A percentile compares a stretch with the other conserved stretches of the same genome.
phyloP scores from a whole-genome alignment of 1,140 invertebrate species.

The Tigriopus japonicus region DNA sequence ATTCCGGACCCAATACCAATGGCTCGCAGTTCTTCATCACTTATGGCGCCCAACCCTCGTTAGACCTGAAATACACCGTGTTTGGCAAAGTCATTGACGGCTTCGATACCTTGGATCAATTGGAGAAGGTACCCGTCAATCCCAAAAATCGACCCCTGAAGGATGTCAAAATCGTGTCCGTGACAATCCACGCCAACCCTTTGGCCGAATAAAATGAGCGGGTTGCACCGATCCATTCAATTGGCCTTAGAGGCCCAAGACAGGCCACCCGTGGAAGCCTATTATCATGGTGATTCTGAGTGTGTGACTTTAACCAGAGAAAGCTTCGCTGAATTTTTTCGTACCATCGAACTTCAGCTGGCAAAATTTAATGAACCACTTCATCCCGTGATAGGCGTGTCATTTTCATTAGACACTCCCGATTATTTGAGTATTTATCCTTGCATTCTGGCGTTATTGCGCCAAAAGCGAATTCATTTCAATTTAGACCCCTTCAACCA shows the following conservation, averaged over 20 bases:
- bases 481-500: too few species aligned
- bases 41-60: constrained; percentile 62
- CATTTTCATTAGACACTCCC: not conserved
- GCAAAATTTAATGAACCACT: too few species aligned
- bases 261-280: not conserved
- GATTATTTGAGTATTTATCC: too few species aligned
- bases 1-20: constrained; percentile 95
- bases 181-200: constrained; percentile 93
- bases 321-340: not conserved
- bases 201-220: constrained; percentile 37
- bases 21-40: constrained; percentile 95
- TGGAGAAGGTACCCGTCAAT: constrained; percentile 87
- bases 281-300: not conserved
- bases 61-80: constrained; percentile 16
- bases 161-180: constrained; percentile 20
- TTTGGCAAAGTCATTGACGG: constrained; percentile 84
- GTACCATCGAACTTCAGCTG: not conserved
- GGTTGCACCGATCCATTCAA: not conserved
- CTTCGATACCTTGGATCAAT: constrained; percentile 78
- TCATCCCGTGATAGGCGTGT: not conserved
- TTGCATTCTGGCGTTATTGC: too few species aligned
- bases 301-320: not conserved
- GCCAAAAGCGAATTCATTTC: too few species aligned
- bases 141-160: constrained; percentile 69
- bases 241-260: not conserved